Evolutionary conservation across 2,888 invertebrate genomes (phyloP), one percentile per base, ranked within the genome.

Genomic region (Pegoplata infirma): DNA sequence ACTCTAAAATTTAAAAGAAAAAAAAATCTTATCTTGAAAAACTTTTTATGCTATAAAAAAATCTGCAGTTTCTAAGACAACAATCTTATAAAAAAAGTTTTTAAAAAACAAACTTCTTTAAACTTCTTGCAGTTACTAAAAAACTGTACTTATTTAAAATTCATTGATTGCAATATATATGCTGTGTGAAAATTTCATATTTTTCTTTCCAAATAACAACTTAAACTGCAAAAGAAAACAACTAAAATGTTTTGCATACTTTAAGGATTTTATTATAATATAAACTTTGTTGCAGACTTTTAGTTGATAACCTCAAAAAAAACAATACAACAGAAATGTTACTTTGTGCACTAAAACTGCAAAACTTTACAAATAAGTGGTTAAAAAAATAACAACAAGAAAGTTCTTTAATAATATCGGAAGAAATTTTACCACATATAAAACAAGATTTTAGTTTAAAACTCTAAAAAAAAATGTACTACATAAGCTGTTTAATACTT

Each of bases 161-260:
- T 68, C 56, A 68, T 47, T 56, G 32, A 68, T 10, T 32, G 6
- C 25, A 25, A 25, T 25, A n/a, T n/a, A n/a, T 25, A 25, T 25
- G 44, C 19, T 56, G 19, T 36, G 21, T 21, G 56, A 58, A 40
- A 58, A 40, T 58, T 40, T 19, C 21, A 14, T 8, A 19, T 40
- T 56, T 12, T 32, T 53, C n/a, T n/a, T n/a, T n/a, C 25, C 16
- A 14, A 5, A 23, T 10, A 40, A 21, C 10, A 6, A n/a, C n/a
- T n/a, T n/a, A n/a, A n/a, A n/a, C n/a, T n/a, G n/a, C n/a, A n/a
- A n/a, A n/a, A 17, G 6, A 0, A 3, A 17, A n/a, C 17, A 8
- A 6, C 10, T 47, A 61, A 28, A 61, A 17, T 46, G 28, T 61
- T 61, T 61, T 61, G 23, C 49, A 68, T 58, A 68, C 49, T 58